Conservation (phyloP, 2,888 invertebrate species). For the Danaus chrysippus region DNA sequence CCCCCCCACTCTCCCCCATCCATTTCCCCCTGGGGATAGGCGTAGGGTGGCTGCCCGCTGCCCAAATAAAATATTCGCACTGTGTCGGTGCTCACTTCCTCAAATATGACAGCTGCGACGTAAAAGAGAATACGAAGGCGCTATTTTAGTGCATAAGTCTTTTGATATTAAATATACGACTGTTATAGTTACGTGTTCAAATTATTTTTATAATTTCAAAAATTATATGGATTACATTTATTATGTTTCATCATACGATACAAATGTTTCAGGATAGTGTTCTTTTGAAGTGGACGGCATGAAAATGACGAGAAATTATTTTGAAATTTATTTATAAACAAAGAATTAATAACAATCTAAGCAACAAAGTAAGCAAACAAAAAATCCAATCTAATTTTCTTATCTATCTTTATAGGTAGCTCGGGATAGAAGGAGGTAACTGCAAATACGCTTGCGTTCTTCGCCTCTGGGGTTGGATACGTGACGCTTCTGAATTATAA, state of each 20-base stretch:
- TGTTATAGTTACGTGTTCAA: constrained; percentile 24
- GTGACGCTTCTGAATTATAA: constrained; percentile 77
- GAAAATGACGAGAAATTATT: too few relatives aligned
- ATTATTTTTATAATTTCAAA: too few relatives aligned
- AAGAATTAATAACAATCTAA: too few relatives aligned
- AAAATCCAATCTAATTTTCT: constrained; percentile 63
- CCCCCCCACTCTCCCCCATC: constrained; percentile 52
- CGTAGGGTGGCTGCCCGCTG: constrained; percentile 65
- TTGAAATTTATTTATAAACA: too few relatives aligned
- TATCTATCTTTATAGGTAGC: constrained; percentile 62
- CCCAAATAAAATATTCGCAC: constrained; percentile 77
- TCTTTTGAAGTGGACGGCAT: too few relatives aligned
- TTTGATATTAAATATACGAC: constrained; percentile 8
- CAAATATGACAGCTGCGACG: constrained; percentile 59
- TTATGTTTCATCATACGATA: too few relatives aligned
- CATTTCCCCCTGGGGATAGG: constrained; percentile 55
- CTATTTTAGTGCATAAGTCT: constrained; percentile 27
- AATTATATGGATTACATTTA: too few relatives aligned
- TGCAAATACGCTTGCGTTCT: constrained; percentile 73
- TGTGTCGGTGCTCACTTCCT: constrained; percentile 56
- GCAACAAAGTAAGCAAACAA: constrained; percentile 19
- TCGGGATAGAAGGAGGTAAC: constrained; percentile 70
- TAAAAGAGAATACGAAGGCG: constrained; percentile 43
- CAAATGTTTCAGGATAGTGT: too few relatives aligned
- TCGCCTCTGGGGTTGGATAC: constrained; percentile 63